Conservation (phyloP, 2,888 invertebrate species). For the Julus scanicus region DNA sequence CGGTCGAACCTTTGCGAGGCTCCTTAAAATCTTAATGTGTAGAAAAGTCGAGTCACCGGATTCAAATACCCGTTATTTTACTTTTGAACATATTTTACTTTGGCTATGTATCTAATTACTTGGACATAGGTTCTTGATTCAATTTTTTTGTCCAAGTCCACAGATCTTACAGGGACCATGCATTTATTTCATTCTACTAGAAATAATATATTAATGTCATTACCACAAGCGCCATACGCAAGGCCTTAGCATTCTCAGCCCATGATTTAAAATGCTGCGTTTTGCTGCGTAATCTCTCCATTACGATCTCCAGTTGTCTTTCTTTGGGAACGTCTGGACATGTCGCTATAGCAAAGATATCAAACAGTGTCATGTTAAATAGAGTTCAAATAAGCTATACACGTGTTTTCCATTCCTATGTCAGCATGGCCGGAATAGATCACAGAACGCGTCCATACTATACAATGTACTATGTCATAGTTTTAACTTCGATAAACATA, state of each 20-base stretch:
- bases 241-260: slow-evolving; percentile 86
- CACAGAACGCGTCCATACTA: not conserved
- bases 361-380: not conserved
- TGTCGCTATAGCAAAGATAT: slow-evolving; percentile 33
- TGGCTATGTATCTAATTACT: too few species aligned
- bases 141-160: too few species aligned
- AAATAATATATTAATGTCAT: slow-evolving; percentile 63
- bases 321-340: slow-evolving; percentile 64
- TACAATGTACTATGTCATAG: not conserved
- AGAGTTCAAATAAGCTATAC: too few species aligned
- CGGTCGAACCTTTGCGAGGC: too few species aligned
- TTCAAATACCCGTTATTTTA: too few species aligned
- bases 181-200: slow-evolving; percentile 55
- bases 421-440: not conserved
- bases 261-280: slow-evolving; percentile 83
- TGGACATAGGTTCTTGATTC: too few species aligned
- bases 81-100: too few species aligned
- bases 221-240: slow-evolving; percentile 87
- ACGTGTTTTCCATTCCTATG: not conserved
- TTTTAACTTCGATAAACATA: not conserved
- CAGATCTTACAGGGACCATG: not conserved
- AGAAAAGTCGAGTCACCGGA: too few species aligned
- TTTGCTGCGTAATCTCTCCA: slow-evolving; percentile 91
- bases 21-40: too few species aligned
- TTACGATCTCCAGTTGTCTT: slow-evolving; percentile 86